Percentiles rank a stretch among this genome's conserved stretches.
Evolutionary conservation across 1,140 invertebrate genomes (phyloP).

Genomic region (Glomeris maerens): DNA sequence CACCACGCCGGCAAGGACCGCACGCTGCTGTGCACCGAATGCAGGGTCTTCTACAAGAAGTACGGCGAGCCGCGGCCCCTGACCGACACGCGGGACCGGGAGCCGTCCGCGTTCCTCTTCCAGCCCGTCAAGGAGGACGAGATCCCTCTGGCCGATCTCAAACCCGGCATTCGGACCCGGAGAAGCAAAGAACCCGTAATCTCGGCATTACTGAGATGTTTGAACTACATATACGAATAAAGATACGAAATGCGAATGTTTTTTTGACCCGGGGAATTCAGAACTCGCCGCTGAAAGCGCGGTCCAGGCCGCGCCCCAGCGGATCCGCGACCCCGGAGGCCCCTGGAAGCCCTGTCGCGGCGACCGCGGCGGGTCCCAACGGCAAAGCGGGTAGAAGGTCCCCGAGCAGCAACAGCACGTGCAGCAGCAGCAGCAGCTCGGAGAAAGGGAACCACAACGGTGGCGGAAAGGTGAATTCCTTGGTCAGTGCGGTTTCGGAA

Average conservation of each 20-base stretch:
- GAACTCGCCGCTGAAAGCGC: neutral
- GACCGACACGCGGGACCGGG: constrained; percentile 25
- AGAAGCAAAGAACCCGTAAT: constrained; percentile 26
- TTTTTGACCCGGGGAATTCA: neutral
- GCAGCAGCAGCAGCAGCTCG: constrained; percentile 28
- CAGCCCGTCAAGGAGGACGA: constrained; percentile 47
- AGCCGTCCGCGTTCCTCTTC: constrained; percentile 46
- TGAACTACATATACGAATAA: too few relatives aligned
- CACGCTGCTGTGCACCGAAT: constrained; percentile 61
- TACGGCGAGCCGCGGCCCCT: constrained; percentile 58
- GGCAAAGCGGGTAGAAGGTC: constrained; percentile 29
- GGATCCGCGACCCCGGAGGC: constrained; percentile 2
- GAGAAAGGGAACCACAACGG: too few relatives aligned
- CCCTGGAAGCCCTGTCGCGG: neutral
- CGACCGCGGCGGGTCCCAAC: neutral
- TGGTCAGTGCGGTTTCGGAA: too few relatives aligned
- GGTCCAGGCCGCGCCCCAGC: neutral
- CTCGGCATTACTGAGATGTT: too few relatives aligned
- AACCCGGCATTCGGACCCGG: constrained; percentile 41
- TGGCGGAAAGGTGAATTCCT: too few relatives aligned
- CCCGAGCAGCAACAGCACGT: constrained; percentile 33
- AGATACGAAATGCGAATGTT: neutral
- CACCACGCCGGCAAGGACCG: constrained; percentile 63
- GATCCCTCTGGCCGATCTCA: constrained; percentile 38
- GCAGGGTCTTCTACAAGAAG: constrained; percentile 64